Base-by-base conservation (phyloP, 2,797 vertebrate species). In the Sciurus carolinensis region DNA sequence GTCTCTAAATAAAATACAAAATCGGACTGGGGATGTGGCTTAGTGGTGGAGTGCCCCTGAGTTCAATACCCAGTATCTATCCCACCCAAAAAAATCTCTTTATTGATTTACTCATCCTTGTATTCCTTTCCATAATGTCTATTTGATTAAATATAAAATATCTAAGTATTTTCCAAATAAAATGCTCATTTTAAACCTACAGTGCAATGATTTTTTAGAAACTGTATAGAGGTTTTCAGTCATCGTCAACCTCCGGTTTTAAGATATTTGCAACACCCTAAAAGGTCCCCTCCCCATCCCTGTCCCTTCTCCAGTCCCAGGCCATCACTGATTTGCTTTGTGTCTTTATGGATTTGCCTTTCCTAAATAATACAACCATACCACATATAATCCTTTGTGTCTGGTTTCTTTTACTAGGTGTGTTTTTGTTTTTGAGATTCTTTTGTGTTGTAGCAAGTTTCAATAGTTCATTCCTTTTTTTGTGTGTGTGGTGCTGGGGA, bases 381-480 rank as follows among this genome's bases (percentile, higher is more conserved):
- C 1, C 33, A 2, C 24, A 47, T 33, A 7, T 36, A 36, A 73
- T 77, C 28, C 66, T 80, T 72, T 44, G 13, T 17, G n/a, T 33
- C 66, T 81, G 33, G 11, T 22, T 92, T 90, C 52, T 77, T 90
- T 81, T 39, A 62, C 15, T 47, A 57, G 50, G 50, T 15, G 57
- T 11, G 42, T 81, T 79, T 93, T n/a, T 87, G 67, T 77, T 79
- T 91, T n/a, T 87, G 67, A 89, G 71, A 69, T 36, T 62, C 57
- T 57, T 28, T 5, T 14, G 22, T 3, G 24, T 66, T 54, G 11
- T 47, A 36, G 57, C 80, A 47, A 15, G 30, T 39, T 64, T 89
- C 42, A 59, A 18, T 17, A 36, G 39, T 62, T 42, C 30, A 47
- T 88, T 59, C 62, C 8, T 64, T 9, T 8, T 4, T 64, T 28